Evolutionary conservation across 1,140 invertebrate species (phyloP).

Genomic region (Nasonia vitripennis): DNA sequence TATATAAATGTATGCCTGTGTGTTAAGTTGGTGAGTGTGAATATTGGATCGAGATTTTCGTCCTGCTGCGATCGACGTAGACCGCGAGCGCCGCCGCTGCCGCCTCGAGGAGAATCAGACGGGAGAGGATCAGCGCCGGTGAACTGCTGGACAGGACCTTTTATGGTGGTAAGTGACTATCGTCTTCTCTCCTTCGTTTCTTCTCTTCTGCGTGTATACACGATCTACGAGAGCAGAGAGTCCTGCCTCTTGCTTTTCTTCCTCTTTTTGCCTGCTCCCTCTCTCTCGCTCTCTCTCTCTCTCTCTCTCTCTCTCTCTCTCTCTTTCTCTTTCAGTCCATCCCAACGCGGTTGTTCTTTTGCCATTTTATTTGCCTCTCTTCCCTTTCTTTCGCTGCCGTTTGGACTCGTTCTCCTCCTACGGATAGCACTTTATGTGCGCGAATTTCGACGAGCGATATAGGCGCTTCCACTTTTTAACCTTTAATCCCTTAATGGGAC

Average conservation of each 20-base stretch:
- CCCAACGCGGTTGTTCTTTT: neutral
- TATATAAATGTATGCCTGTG: neutral
- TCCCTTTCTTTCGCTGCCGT: neutral
- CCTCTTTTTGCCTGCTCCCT: neutral
- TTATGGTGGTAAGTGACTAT: conserved; percentile 56
- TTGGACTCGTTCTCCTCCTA: neutral
- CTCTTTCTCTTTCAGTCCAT: neutral
- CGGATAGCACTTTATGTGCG: neutral
- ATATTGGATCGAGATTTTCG: neutral
- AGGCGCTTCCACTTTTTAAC: conserved; percentile 10
- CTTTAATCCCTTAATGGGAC: conserved; percentile 24
- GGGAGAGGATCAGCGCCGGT: conserved; percentile 22
- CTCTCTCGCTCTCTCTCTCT: neutral
- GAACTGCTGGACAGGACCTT: conserved; percentile 46
- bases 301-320: neutral
- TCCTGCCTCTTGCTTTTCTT: neutral
- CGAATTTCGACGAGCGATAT: neutral
- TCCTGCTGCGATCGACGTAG: neutral
- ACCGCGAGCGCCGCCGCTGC: neutral
- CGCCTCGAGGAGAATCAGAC: conserved; percentile 21
- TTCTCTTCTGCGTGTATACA: neutral
- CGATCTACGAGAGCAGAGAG: neutral
- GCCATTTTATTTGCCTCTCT: neutral
- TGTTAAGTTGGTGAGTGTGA: neutral
- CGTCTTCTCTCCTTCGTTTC: conserved; percentile 44